Percentiles rank a stretch among this genome's conserved stretches.
phyloP scores from a whole-genome alignment of 2,113 vertebrate genomes.

The Sarotherodon lohbergeri region DNA sequence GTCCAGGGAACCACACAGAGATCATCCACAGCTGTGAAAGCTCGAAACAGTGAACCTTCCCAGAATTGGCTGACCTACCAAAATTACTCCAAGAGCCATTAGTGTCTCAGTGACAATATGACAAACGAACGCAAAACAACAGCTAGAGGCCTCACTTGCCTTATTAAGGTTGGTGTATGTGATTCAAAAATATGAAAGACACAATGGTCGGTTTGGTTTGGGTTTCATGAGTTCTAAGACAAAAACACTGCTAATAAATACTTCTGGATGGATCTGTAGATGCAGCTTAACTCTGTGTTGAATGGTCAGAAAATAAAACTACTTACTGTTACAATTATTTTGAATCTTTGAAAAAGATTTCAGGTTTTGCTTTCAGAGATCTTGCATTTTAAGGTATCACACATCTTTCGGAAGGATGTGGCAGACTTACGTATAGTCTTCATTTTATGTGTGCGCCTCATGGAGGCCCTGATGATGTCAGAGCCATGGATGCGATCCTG shows the following conservation, averaged over 20 bases:
- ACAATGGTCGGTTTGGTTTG: fast-evolving
- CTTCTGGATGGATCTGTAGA: fast-evolving
- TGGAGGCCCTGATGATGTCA: conserved; percentile 86
- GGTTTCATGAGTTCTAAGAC: background rate
- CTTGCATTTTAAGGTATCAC: background rate
- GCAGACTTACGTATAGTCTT: conserved; percentile 71
- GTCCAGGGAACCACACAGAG: background rate
- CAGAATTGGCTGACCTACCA: background rate
- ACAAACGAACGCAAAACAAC: fast-evolving
- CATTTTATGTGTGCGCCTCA: conserved; percentile 71
- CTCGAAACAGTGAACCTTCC: background rate
- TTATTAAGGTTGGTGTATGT: background rate
- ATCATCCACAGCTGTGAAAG: background rate
- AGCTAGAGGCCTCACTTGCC: fast-evolving
- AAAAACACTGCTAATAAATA: background rate
- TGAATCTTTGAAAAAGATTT: background rate
- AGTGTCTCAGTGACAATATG: background rate
- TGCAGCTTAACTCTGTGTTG: background rate
- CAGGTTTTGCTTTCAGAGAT: background rate
- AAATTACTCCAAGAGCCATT: background rate
- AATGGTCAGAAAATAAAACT: background rate
- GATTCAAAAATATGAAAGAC: background rate
- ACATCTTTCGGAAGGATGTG: background rate
- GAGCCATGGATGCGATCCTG: conserved; percentile 84
- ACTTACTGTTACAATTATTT: background rate